phyloP scores from a whole-genome alignment of 1,140 invertebrate species.

The Sarcophaga peregrina region DNA sequence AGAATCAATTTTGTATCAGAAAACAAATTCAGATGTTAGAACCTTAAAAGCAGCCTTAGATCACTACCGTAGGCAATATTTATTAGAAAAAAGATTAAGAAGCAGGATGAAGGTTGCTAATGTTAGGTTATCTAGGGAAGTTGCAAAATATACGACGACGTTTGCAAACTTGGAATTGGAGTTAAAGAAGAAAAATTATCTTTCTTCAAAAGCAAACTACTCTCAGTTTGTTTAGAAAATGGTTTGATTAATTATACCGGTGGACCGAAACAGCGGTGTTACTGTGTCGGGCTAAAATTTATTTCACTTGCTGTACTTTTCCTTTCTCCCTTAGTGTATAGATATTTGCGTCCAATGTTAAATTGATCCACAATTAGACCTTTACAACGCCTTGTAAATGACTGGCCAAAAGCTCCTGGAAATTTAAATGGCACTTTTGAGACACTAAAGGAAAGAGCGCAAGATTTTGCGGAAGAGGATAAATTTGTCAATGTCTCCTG shows the following conservation, averaged over 20 bases:
- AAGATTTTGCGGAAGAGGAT: not conserved
- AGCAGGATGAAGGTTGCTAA: no score
- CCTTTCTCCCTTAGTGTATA: not conserved
- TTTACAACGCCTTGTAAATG: not conserved
- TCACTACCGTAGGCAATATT: no score
- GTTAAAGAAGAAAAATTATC: not conserved
- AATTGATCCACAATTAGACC: not conserved
- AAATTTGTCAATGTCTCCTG: conserved; percentile 2
- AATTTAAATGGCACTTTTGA: not conserved
- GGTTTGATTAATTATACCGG: not conserved
- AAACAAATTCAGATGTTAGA: no score
- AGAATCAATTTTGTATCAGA: no score
- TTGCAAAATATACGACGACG: not conserved
- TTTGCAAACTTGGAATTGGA: not conserved
- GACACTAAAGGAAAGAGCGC: not conserved
- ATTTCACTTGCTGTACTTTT: not conserved
- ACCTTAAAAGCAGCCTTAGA: no score
- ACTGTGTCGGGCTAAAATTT: not conserved
- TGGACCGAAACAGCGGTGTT: not conserved
- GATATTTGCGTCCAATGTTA: not conserved
- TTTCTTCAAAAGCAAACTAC: not conserved
- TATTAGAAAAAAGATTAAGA: no score
- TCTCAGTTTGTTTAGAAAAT: not conserved
- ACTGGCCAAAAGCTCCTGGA: not conserved
- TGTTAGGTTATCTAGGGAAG: not conserved